These are phyloP conservation scores for Aphyosemion australe DNA, from an alignment of 2,113 vertebrate species.

Conservation along the genomic window DNA sequence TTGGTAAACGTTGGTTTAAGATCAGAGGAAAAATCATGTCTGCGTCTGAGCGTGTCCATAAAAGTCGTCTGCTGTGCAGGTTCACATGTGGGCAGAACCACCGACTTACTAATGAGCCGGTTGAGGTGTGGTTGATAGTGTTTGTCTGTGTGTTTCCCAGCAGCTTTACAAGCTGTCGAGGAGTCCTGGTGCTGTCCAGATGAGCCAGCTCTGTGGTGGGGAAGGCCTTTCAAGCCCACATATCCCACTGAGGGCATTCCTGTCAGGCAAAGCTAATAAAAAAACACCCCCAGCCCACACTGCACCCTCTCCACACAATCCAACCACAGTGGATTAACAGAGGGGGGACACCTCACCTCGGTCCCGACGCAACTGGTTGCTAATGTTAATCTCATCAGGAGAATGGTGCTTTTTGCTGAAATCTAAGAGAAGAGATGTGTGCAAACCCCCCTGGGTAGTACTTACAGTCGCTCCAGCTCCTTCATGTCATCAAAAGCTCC, in stretches of 20 bases:
- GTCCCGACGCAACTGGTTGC: slow-evolving; percentile 29
- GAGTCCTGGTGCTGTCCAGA: slow-evolving; percentile 70
- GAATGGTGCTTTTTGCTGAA: slow-evolving; percentile 22
- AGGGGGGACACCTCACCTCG: slow-evolving; percentile 57
- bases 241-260: slow-evolving; percentile 65
- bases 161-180: slow-evolving; percentile 62
- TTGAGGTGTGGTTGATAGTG: slow-evolving; percentile 66
- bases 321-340: slow-evolving; percentile 51
- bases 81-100: slow-evolving; percentile 55
- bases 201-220: slow-evolving; percentile 63
- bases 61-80: slow-evolving; percentile 62
- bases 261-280: slow-evolving; percentile 65
- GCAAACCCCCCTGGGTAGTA: slow-evolving; percentile 56
- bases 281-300: slow-evolving; percentile 39
- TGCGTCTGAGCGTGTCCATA: slow-evolving; percentile 47
- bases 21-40: slow-evolving; percentile 51
- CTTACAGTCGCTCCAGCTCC: slow-evolving; percentile 98
- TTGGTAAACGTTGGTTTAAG: slow-evolving; percentile 68
- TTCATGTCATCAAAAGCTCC: slow-evolving; percentile 98
- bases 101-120: slow-evolving; percentile 70
- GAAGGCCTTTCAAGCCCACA: slow-evolving; percentile 63
- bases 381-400: slow-evolving; percentile 38
- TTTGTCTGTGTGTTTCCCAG: slow-evolving; percentile 67
- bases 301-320: slow-evolving; percentile 50
- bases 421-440: slow-evolving; percentile 24